Percentiles rank a stretch among this genome's conserved stretches.
Evolutionary conservation across 2,888 invertebrate species (phyloP).

Genomic region (Meloe dianella): DNA sequence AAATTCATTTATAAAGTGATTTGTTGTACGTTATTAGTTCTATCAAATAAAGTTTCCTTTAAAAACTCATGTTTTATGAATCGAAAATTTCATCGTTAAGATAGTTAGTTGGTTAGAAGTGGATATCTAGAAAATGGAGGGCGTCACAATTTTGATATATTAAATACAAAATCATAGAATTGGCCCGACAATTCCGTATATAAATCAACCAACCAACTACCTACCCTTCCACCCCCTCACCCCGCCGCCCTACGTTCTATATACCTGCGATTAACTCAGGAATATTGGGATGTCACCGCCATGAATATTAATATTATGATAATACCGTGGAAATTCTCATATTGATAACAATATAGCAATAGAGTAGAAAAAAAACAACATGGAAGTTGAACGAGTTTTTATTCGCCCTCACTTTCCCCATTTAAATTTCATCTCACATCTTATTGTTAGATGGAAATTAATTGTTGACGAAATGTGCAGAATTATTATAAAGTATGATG

Average conservation of each 20-base stretch:
- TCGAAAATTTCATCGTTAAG: slow-evolving; percentile 39
- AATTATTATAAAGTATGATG: neutral
- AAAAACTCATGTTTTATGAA: slow-evolving; percentile 21
- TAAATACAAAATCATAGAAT: slow-evolving; percentile 50
- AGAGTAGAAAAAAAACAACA: neutral
- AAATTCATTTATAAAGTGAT: slow-evolving; percentile 22
- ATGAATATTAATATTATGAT: slow-evolving; percentile 55
- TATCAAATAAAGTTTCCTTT: neutral
- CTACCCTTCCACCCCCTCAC: slow-evolving; percentile 46
- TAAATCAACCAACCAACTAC: slow-evolving; percentile 46
- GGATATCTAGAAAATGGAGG: slow-evolving; percentile 30
- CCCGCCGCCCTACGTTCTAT: slow-evolving; percentile 12
- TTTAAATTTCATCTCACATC: neutral
- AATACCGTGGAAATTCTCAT: slow-evolving; percentile 28
- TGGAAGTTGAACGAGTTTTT: neutral
- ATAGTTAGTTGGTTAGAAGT: slow-evolving; percentile 19
- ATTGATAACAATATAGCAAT: slow-evolving; percentile 28
- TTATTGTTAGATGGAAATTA: neutral
- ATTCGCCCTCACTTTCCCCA: no score
- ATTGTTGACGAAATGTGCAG: neutral
- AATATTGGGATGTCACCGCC: slow-evolving; percentile 55
- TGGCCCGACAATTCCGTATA: slow-evolving; percentile 47
- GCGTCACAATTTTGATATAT: slow-evolving; percentile 48
- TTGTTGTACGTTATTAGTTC: slow-evolving; percentile 17
- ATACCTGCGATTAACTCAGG: slow-evolving; percentile 56